A percentile compares a stretch with the other conserved stretches of the same genome.
These are phyloP conservation scores for Unio pictorum DNA, from an alignment of 2,888 invertebrate species.

Conservation along the genomic window DNA sequence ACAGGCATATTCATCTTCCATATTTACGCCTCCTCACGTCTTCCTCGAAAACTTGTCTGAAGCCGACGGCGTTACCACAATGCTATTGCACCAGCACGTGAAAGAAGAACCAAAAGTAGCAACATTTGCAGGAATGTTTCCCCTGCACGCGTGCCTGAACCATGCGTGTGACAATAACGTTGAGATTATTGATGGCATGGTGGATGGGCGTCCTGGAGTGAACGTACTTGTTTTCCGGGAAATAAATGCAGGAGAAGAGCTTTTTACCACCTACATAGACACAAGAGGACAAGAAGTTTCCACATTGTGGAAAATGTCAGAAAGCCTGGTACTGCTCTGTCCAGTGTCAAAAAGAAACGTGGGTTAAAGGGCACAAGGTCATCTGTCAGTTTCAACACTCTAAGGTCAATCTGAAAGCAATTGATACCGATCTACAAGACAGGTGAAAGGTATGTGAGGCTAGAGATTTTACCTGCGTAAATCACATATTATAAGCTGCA, in stretches of 20 bases:
- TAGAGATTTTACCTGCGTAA: too few relatives aligned
- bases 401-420: neutral
- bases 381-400: conserved; percentile 54
- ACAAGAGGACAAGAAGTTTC: conserved; percentile 46
- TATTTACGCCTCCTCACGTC: conserved; percentile 47
- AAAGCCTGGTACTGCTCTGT: conserved; percentile 63
- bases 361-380: conserved; percentile 59
- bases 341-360: conserved; percentile 56
- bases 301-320: conserved; percentile 58
- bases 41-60: conserved; percentile 44
- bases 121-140: conserved; percentile 60
- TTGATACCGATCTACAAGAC: too few relatives aligned
- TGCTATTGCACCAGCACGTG: conserved; percentile 42
- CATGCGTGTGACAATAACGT: conserved; percentile 63
- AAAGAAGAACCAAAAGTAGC: conserved; percentile 44
- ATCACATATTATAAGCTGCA: too few relatives aligned
- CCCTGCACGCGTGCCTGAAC: conserved; percentile 63
- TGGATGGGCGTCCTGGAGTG: conserved; percentile 49
- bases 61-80: conserved; percentile 35
- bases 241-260: conserved; percentile 57
- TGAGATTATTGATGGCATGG: conserved; percentile 55
- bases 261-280: conserved; percentile 62
- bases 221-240: conserved; percentile 52
- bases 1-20: conserved; percentile 53
- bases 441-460: too few relatives aligned